Base-by-base conservation (phyloP, 1,140 invertebrate genomes). In the Gonatopus flavifemur region DNA sequence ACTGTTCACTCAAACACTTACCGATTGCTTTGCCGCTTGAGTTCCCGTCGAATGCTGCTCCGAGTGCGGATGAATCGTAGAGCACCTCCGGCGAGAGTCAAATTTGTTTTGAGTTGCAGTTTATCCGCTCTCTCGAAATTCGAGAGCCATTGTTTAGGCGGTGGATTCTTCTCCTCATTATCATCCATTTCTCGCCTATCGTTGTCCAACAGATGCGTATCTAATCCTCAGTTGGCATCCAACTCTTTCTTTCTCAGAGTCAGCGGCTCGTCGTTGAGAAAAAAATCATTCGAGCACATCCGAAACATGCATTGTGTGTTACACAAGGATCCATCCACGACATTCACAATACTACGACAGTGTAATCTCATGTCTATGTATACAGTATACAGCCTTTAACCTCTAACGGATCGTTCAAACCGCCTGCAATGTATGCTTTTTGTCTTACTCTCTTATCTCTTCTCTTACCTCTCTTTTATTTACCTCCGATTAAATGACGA, bases 11-110 rank as follows among this genome's bases (percentile, higher is more conserved):
- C 15, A 31, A 13, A 10, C 12, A 56, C 67, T 72, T 56, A 74
- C 73, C 69, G 63, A 68, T 67, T 70, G 33, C 51, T 48, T 35
- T 75, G 69, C 49, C 69, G 63, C 56, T 70, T 73, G 21, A 69
- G 55, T 45, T 70, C 68, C 40, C 67, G 63, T 35, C 71, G 62
- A 38, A 76, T 60, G 57, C 73, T 76, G 58, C 64, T 68, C 10
- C 73, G 70, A 52, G 65, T 67, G 30, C 70, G 69, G 47, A 74
- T 76, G 41, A 74, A 76, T n/a, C 70, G 63, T 21, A 73, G 50
- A 15, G 70, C 69, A 30, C 67, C 67, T 48, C 60, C 62, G 45
- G 64, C 65, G 28, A 69, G 52, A 15, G 64, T n/a, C n/a, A n/a
- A 62, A 21, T 38, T 59, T 20, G 58, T 44, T 44, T 64, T n/a